A percentile compares a stretch with the other conserved stretches of the same genome.
These are phyloP conservation scores for Drosophila nr. medialis DNA, from an alignment of 2,888 invertebrate genomes.

Conservation along the genomic window DNA sequence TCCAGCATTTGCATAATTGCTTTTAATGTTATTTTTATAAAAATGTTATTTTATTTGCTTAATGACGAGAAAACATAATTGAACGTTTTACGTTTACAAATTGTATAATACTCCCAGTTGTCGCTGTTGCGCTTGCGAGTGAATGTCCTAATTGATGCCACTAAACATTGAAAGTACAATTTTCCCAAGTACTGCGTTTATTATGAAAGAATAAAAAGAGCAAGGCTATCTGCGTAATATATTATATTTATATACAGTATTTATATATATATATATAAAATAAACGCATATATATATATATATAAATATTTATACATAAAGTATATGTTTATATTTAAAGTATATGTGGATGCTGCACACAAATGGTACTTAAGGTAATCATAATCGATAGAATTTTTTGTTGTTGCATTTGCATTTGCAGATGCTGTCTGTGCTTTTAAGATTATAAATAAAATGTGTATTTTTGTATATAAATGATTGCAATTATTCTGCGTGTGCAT, in stretches of 20 bases:
- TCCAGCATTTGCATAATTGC: conserved; percentile 34
- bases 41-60: conserved; percentile 8
- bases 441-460: conserved; percentile 18
- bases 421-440: conserved; percentile 36
- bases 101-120: conserved; percentile 28
- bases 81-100: conserved; percentile 45
- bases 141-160: conserved; percentile 45
- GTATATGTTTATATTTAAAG: conserved; percentile 10
- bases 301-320: conserved; percentile 2
- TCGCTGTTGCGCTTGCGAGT: conserved; percentile 22
- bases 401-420: conserved; percentile 37
- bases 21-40: conserved; percentile 15
- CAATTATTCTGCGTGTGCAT: conserved; percentile 4
- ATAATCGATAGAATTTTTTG: conserved; percentile 17
- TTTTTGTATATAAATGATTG: conserved; percentile 24
- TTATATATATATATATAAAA: conserved; percentile 1
- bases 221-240: conserved; percentile 10
- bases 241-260: conserved; percentile 5
- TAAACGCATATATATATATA: conserved; percentile 12
- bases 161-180: conserved; percentile 34
- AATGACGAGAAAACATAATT: conserved; percentile 36
- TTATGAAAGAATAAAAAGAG: conserved; percentile 8
- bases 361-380: conserved; percentile 30
- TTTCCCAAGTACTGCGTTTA: conserved; percentile 23
- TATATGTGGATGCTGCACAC: conserved; percentile 25